Evolutionary conservation across 2,113 vertebrate species (phyloP).

Genomic region (Scolopax mira): DNA sequence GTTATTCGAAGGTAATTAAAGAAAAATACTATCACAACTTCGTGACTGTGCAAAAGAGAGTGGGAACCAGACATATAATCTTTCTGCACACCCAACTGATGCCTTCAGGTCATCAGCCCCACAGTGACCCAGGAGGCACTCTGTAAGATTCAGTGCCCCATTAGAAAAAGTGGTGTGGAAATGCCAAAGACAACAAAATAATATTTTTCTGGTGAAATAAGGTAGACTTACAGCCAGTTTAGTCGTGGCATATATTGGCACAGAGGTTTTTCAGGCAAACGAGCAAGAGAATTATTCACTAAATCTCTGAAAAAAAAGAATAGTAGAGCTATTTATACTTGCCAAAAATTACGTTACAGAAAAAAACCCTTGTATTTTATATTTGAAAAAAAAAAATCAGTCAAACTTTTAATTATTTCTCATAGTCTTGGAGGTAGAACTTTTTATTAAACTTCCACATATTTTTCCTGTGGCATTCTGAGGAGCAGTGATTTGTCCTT

Average conservation of each 20-base stretch:
- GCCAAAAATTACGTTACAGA: not conserved
- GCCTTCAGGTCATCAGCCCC: not conserved
- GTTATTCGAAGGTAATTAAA: not conserved
- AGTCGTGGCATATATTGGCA: constrained; percentile 89
- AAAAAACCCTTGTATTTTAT: not conserved
- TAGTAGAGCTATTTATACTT: not conserved
- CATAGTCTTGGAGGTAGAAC: not conserved
- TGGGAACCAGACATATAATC: not conserved
- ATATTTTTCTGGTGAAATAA: not conserved
- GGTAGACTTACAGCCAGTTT: constrained; percentile 90
- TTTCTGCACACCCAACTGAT: not conserved
- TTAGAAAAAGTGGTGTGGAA: not conserved
- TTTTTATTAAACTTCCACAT: not conserved
- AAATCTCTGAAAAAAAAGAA: constrained; percentile 78
- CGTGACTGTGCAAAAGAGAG: not conserved
- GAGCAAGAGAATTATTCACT: constrained; percentile 86
- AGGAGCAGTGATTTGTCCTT: not conserved
- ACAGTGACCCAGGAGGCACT: not conserved
- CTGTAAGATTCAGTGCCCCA: not conserved
- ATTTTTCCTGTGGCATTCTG: not conserved
- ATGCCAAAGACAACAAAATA: not conserved
- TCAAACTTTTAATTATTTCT: not conserved
- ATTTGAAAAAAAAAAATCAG: not conserved
- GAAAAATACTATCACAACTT: not conserved
- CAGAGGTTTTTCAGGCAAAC: constrained; percentile 78